phyloP scores from a whole-genome alignment of 2,113 vertebrate species.

The Nycticryphes semicollaris region DNA sequence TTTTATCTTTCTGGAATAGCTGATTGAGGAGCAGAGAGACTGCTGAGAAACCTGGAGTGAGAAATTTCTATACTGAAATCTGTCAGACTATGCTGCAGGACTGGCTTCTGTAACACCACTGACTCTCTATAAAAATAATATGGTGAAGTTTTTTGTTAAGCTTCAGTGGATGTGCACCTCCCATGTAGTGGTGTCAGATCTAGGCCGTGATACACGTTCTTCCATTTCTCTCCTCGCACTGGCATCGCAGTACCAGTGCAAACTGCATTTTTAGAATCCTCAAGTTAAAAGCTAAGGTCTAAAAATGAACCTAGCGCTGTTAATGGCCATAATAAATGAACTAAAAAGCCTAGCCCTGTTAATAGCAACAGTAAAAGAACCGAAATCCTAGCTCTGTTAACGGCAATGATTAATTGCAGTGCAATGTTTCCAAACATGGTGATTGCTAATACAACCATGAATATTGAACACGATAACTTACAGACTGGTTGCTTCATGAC shows the following conservation, averaged over 20 bases:
- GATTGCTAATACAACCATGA: neutral
- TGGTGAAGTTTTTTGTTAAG: neutral
- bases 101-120: neutral
- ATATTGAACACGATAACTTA: neutral
- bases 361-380: neutral
- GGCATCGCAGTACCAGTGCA: neutral
- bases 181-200: neutral
- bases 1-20: neutral
- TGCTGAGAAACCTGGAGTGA: neutral
- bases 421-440: neutral
- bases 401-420: neutral
- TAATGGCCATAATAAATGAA: neutral
- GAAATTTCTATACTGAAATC: neutral
- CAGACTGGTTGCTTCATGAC: neutral
- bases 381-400: neutral
- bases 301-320: neutral
- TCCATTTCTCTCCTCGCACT: neutral
- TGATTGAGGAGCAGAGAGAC: neutral
- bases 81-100: neutral
- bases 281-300: neutral
- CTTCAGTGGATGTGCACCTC: neutral
- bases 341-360: neutral
- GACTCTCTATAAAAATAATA: neutral
- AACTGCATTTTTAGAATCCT: neutral
- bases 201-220: neutral